A percentile compares a stretch with the other conserved stretches of the same genome.
Evolutionary conservation across 2,888 invertebrate species (phyloP).

Genomic region (Drosophila fungiperda): DNA sequence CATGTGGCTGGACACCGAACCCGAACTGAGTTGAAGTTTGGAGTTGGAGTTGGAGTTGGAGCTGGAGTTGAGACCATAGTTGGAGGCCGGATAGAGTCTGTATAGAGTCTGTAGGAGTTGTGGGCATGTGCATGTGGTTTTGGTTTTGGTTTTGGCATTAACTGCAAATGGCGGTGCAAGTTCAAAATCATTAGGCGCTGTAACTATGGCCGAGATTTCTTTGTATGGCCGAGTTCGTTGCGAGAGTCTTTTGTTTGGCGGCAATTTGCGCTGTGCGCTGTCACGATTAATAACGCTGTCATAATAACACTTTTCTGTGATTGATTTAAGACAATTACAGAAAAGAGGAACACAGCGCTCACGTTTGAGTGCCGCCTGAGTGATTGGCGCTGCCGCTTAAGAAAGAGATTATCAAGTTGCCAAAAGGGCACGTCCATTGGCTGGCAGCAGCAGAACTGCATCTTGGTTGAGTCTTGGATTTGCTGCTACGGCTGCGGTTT

Average conservation of each 20-base stretch:
- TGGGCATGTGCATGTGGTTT: slow-evolving; percentile 46
- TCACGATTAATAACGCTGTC: slow-evolving; percentile 81
- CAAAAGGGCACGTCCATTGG: slow-evolving; percentile 77
- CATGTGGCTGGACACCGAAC: slow-evolving; percentile 54
- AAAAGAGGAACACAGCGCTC: slow-evolving; percentile 79
- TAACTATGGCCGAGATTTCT: slow-evolving; percentile 26
- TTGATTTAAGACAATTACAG: slow-evolving; percentile 80
- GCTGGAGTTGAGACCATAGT: slow-evolving; percentile 1
- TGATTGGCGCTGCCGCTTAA: slow-evolving; percentile 79
- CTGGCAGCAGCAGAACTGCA: slow-evolving; percentile 18
- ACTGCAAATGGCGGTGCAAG: slow-evolving; percentile 75
- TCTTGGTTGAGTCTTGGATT: not conserved
- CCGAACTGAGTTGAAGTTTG: slow-evolving; percentile 6
- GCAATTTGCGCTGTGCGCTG: slow-evolving; percentile 71
- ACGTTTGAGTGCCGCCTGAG: slow-evolving; percentile 73
- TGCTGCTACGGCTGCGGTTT: not conserved
- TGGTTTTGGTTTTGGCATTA: slow-evolving; percentile 58
- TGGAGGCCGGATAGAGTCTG: not conserved
- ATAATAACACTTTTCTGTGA: slow-evolving; percentile 80
- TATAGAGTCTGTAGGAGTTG: slow-evolving; percentile 11
- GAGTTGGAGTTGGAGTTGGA: slow-evolving; percentile 1
- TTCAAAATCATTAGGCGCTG: slow-evolving; percentile 72
- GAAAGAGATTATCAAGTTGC: slow-evolving; percentile 80
- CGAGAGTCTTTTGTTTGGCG: slow-evolving; percentile 52
- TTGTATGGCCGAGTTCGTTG: slow-evolving; percentile 45